Base-by-base conservation (phyloP, 2,888 invertebrate genomes). In the Philaethria dido region DNA sequence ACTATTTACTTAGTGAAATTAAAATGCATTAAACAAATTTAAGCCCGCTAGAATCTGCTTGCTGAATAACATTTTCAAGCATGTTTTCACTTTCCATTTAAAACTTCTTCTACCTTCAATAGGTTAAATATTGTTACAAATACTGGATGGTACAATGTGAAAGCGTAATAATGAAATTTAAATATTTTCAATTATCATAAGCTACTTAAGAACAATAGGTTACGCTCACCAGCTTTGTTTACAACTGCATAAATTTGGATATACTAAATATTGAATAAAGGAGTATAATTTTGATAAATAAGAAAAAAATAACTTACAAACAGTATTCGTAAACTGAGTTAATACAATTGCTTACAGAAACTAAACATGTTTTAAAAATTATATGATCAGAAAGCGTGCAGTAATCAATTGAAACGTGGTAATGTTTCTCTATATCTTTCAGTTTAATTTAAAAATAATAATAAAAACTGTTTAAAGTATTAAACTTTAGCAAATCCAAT, bases 121-220 rank as follows among this genome's bases (percentile, higher is more conserved):
- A 29, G 25, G 13, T 64, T 47, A 65, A 47, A 44, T 47, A 44
- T 64, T 60, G 48, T 62, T 62, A 62, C 48, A 42, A 61, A 45
- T 55, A 39, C 13, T 22, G 20, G 36, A 45, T 22, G 48, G 22
- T 44, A 65, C 65, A 69, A 59, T 62, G 50, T 52, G 70, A 60
- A 65, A 68, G 54, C 57, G 47, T 65, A 64, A 39, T 59, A 52
- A 52, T 64, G 20, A 48, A 47, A 57, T 64, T 42, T 64, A 67
- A 55, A 69, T 52, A 67, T 62, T 67, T 69, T 67, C 67, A 70
- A 67, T 69, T 67, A 67, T 33, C 61, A 55, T 50, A 44, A 42
- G 60, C 48, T 42, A 45, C 72, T 64, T 66, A 73, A 75, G 72
- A 76, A 77, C 74, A 72, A 74, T 74, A 74, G 75, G 72, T 75